Percentiles rank a stretch among this genome's conserved stretches.
phyloP scores from a whole-genome alignment of 2,113 vertebrate species.

The Protobothrops flavoviridis region DNA sequence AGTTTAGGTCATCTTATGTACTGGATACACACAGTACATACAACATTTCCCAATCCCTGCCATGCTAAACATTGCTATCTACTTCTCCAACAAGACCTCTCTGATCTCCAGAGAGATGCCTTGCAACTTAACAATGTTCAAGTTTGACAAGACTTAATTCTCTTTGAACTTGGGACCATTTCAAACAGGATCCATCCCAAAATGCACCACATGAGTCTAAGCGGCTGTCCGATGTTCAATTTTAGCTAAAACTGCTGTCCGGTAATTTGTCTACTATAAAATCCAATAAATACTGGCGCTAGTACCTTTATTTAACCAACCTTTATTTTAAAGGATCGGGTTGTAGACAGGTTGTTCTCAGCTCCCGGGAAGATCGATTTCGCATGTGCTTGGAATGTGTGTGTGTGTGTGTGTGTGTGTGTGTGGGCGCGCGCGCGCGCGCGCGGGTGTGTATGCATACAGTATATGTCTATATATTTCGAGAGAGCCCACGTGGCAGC shows the following conservation, averaged over 20 bases:
- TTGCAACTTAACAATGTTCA: background rate
- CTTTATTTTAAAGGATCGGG: background rate
- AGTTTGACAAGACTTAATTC: background rate
- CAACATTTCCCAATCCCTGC: background rate
- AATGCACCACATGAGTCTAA: background rate
- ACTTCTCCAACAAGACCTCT: background rate
- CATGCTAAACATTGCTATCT: background rate
- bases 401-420: background rate
- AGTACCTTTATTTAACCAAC: background rate
- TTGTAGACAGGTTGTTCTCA: background rate
- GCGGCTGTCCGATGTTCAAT: background rate
- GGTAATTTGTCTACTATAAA: background rate
- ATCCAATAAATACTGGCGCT: background rate
- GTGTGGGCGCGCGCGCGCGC: accelerated
- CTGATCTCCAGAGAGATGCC: background rate
- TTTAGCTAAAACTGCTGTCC: background rate
- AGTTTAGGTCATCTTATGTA: background rate
- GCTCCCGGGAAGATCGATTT: background rate
- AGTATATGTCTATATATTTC: background rate
- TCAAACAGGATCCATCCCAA: background rate
- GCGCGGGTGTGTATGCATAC: background rate
- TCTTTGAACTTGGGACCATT: background rate
- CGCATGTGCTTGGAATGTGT: background rate
- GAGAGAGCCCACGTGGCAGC: background rate
- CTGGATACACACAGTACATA: background rate